Percentiles rank a stretch among this genome's conserved stretches.
Evolutionary conservation across 1,140 invertebrate species (phyloP).

Genomic region (Muscidifurax raptorellus): DNA sequence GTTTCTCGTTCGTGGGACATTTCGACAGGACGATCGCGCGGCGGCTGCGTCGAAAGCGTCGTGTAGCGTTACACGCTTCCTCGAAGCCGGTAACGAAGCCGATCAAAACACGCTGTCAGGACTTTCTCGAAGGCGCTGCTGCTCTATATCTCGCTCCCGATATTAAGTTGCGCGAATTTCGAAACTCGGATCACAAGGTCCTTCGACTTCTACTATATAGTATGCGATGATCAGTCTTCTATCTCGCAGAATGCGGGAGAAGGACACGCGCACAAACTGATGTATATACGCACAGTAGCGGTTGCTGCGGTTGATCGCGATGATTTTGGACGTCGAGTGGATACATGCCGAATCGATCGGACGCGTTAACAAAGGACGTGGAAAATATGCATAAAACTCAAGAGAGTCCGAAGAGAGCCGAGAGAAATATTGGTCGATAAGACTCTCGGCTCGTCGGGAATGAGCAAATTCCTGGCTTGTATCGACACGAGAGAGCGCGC

Average conservation of each 20-base stretch:
- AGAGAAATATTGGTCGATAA: conserved; percentile 15
- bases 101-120: conserved; percentile 50
- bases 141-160: background rate
- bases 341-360: background rate
- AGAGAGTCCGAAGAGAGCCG: conserved; percentile 15
- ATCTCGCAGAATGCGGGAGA: background rate
- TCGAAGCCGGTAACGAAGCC: conserved; percentile 52
- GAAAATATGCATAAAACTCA: no score
- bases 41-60: background rate
- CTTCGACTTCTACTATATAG: background rate
- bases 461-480: background rate
- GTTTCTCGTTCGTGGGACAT: conserved; percentile 28
- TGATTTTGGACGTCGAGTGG: background rate
- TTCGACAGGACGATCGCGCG: conserved; percentile 5
- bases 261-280: background rate
- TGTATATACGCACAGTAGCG: no score
- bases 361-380: background rate
- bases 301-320: no score
- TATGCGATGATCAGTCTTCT: background rate
- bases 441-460: background rate
- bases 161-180: conserved; percentile 45
- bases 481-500: background rate
- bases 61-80: conserved; percentile 53
- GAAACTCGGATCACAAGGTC: background rate
- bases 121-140: conserved; percentile 44